Conservation (phyloP, 2,113 vertebrate genomes). For the Anseranas semipalmata region DNA sequence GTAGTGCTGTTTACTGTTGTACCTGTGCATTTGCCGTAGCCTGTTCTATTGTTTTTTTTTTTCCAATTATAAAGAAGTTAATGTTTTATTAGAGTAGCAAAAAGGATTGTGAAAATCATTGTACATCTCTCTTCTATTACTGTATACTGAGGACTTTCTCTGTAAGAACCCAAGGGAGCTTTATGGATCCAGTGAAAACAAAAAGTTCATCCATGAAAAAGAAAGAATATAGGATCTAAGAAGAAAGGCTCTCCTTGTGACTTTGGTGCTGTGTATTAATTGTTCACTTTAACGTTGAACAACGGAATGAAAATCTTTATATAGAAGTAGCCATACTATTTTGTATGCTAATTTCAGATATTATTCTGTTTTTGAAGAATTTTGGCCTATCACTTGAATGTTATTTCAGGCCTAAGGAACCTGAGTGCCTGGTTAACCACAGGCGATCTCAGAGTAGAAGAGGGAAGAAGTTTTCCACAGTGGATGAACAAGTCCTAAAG, state of each 20-base stretch:
- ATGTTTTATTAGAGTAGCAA: neutral
- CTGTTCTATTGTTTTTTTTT: neutral
- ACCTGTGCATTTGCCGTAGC: neutral
- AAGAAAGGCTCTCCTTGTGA: neutral
- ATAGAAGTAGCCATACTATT: neutral
- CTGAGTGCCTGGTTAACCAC: rapidly evolving
- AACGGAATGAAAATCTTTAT: neutral
- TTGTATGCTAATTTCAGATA: neutral
- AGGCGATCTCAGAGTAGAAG: neutral
- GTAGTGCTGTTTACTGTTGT: neutral
- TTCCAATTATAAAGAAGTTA: neutral
- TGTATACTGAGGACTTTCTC: neutral
- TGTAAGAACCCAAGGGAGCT: neutral
- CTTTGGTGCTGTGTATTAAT: neutral
- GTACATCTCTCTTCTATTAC: neutral
- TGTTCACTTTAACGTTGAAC: neutral
- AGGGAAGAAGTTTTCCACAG: neutral
- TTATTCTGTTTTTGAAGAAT: neutral
- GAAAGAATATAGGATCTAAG: neutral
- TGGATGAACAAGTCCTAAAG: neutral
- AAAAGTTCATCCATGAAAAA: neutral
- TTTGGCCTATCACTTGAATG: neutral
- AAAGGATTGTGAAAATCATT: neutral
- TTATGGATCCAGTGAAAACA: neutral
- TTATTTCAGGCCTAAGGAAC: neutral